A percentile compares a stretch with the other conserved stretches of the same genome.
These are phyloP conservation scores for Onthophagus sagittarius DNA, from an alignment of 2,888 invertebrate species.

Conservation along the genomic window DNA sequence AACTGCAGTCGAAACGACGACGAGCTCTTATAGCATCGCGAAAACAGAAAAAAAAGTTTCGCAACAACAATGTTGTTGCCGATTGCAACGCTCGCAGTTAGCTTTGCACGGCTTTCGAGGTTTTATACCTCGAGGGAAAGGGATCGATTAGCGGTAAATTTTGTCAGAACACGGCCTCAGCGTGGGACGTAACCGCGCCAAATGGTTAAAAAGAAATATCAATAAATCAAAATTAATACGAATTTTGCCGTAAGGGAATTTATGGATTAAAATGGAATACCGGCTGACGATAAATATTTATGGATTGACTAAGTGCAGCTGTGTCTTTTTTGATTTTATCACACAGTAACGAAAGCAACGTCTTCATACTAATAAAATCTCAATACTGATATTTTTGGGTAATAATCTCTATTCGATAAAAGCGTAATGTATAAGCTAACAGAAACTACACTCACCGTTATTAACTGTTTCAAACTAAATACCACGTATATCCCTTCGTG, in stretches of 20 bases:
- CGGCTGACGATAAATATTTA: background rate
- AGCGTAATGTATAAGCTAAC: background rate
- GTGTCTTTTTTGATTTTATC: background rate
- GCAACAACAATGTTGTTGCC: background rate
- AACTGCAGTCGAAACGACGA: background rate
- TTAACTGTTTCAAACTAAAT: background rate
- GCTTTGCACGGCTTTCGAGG: background rate
- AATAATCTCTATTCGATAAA: background rate
- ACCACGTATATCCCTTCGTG: background rate
- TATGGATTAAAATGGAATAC: background rate
- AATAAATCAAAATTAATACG: background rate
- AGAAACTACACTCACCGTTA: background rate
- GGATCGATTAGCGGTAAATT: background rate
- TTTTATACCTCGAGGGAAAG: background rate
- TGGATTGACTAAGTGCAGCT: background rate
- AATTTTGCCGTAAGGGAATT: background rate
- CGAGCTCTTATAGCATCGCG: background rate
- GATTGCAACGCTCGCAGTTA: background rate
- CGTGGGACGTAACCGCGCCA: too few species aligned
- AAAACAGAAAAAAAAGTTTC: background rate
- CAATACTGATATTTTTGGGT: background rate
- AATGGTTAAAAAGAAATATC: background rate
- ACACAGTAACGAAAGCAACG: too few species aligned
- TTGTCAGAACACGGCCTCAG: background rate
- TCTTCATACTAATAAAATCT: too few species aligned